Conservation (phyloP, 2,113 vertebrate species). For the Junco hyemalis region DNA sequence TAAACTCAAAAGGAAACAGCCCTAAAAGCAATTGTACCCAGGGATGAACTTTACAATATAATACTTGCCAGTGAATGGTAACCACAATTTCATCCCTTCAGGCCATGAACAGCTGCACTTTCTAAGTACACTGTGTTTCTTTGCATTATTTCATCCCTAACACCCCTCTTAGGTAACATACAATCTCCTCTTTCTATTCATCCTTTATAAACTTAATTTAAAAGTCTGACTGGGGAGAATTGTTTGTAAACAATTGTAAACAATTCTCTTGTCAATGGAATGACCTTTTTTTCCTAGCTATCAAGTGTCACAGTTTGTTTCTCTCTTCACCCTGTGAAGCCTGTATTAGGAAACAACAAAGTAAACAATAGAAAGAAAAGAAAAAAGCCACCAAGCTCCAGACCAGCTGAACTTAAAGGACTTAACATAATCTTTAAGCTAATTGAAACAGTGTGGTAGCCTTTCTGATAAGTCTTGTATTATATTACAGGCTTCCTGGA, state of each 20-base stretch:
- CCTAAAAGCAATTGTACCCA: not conserved
- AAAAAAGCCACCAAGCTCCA: not conserved
- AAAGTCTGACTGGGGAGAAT: not conserved
- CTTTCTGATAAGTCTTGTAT: not conserved
- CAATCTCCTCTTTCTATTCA: not conserved
- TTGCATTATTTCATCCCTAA: not conserved
- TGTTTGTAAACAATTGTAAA: constrained; percentile 26
- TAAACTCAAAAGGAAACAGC: not conserved
- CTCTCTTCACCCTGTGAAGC: constrained; percentile 4
- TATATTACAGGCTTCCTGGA: not conserved
- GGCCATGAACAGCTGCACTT: not conserved
- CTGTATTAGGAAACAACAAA: not conserved
- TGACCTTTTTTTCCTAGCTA: not conserved
- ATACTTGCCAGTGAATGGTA: not conserved
- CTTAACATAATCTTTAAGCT: not conserved
- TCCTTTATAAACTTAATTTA: not conserved
- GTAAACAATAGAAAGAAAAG: constrained; percentile 9
- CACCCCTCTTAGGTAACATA: not conserved
- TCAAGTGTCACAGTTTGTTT: constrained; percentile 19
- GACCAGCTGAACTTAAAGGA: not conserved
- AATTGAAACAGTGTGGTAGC: not conserved
- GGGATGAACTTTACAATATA: not conserved
- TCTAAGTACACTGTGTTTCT: not conserved
- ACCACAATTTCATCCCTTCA: not conserved
- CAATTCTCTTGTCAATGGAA: not conserved